A percentile compares a stretch with the other conserved stretches of the same genome.
These are phyloP conservation scores for Halcyon badia DNA, from an alignment of 2,797 vertebrate species.

Conservation along the genomic window DNA sequence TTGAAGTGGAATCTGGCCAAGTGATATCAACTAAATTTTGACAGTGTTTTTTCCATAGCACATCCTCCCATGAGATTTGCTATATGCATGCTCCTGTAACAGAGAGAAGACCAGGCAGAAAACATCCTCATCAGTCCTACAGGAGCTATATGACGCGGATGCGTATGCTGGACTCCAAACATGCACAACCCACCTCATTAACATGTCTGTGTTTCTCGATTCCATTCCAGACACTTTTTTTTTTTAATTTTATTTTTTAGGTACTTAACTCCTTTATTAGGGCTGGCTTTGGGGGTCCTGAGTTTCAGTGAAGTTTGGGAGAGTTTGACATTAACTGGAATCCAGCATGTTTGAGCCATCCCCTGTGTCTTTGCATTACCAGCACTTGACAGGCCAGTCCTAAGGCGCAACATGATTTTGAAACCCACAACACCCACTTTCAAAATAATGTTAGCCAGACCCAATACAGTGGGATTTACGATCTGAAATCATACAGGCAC, in stretches of 20 bases:
- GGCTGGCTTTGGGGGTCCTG: not conserved
- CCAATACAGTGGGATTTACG: not conserved
- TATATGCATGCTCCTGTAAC: not conserved
- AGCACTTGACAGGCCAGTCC: not conserved
- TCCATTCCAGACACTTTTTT: not conserved
- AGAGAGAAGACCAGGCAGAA: not conserved
- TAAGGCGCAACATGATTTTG: not conserved
- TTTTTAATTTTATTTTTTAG: not conserved
- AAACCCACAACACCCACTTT: not conserved
- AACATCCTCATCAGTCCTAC: not conserved
- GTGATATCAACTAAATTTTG: not conserved
- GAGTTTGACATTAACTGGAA: not conserved
- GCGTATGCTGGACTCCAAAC: not conserved
- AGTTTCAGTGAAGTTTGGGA: not conserved
- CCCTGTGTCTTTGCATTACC: not conserved
- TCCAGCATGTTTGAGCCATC: not conserved
- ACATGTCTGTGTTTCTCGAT: not conserved
- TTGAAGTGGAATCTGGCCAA: not conserved
- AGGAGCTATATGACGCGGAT: not conserved
- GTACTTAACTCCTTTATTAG: not conserved
- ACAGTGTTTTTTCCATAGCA: not conserved
- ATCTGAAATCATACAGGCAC: not conserved
- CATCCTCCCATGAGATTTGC: not conserved
- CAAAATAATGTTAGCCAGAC: not conserved
- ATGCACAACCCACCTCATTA: not conserved